phyloP scores from a whole-genome alignment of 2,113 vertebrate genomes.

The Abramis brama region DNA sequence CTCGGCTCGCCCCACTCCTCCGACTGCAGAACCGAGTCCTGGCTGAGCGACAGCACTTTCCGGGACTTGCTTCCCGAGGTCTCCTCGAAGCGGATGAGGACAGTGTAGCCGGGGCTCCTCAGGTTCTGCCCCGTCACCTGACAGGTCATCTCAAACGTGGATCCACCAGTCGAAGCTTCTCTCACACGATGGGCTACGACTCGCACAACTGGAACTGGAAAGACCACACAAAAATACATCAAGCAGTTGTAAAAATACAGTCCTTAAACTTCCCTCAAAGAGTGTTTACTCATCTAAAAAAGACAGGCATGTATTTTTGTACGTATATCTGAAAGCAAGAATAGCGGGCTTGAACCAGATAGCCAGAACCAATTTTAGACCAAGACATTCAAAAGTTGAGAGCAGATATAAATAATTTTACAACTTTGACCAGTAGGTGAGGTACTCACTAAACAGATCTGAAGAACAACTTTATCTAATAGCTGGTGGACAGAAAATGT shows the following conservation, averaged over 20 bases:
- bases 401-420: too few relatives aligned
- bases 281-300: not conserved
- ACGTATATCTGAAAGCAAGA: too few relatives aligned
- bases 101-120: slow-evolving; percentile 85
- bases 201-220: slow-evolving; percentile 55
- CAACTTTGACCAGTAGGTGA: too few relatives aligned
- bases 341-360: too few relatives aligned
- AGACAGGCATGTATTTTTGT: too few relatives aligned
- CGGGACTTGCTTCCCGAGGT: slow-evolving; percentile 68
- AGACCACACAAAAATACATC: not conserved
- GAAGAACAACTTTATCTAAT: too few relatives aligned
- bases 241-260: not conserved
- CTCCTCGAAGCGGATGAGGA: slow-evolving; percentile 85
- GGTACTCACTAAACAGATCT: too few relatives aligned
- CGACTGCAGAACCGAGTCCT: slow-evolving; percentile 84
- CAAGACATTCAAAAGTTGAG: too few relatives aligned
- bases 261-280: not conserved
- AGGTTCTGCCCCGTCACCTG: slow-evolving; percentile 82
- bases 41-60: slow-evolving; percentile 86
- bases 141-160: slow-evolving; percentile 95
- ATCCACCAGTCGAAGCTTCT: slow-evolving; percentile 85
- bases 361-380: too few relatives aligned
- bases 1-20: slow-evolving; percentile 83
- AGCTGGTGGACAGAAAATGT: too few relatives aligned
- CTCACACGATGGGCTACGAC: slow-evolving; percentile 77